These are phyloP conservation scores for Protodeltote pygarga DNA, from an alignment of 2,888 invertebrate genomes.

Conservation along the genomic window DNA sequence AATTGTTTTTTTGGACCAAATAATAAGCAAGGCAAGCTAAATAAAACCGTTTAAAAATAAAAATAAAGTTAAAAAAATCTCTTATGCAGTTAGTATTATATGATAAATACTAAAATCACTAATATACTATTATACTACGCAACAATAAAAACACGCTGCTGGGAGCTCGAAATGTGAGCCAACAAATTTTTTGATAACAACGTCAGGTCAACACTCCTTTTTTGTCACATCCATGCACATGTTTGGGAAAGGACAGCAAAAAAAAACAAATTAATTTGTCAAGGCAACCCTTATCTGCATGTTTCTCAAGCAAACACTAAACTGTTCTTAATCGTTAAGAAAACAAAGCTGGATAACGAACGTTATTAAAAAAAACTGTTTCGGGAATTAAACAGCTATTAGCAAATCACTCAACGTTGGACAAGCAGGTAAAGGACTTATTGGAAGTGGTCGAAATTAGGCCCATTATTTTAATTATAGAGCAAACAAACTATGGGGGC, in stretches of 20 bases:
- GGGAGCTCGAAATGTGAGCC: neutral
- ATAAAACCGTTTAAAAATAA: no score
- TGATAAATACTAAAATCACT: no score
- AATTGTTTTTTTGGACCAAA: no score
- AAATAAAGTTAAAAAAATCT: no score
- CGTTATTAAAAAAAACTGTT: constrained; percentile 43
- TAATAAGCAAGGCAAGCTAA: no score
- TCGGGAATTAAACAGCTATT: constrained; percentile 61
- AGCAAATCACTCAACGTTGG: constrained; percentile 73
- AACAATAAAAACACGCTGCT: no score
- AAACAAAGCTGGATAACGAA: constrained; percentile 60
- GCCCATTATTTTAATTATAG: constrained; percentile 83
- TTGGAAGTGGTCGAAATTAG: constrained; percentile 75
- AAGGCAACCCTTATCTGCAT: constrained; percentile 58
- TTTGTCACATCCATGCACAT: constrained; percentile 31
- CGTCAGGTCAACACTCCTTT: constrained; percentile 21
- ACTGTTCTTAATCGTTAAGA: constrained; percentile 71
- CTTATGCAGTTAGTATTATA: no score
- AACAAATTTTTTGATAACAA: constrained; percentile 11
- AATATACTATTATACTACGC: no score
- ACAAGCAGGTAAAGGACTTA: constrained; percentile 77
- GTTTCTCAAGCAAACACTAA: constrained; percentile 70
- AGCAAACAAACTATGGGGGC: constrained; percentile 66
- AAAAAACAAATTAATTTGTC: constrained; percentile 61
- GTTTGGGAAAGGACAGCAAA: constrained; percentile 13